Percentiles rank a stretch among this genome's conserved stretches.
Conservation (phyloP, 1,140 invertebrate genomes). For the Macrobrachium nipponense region DNA sequence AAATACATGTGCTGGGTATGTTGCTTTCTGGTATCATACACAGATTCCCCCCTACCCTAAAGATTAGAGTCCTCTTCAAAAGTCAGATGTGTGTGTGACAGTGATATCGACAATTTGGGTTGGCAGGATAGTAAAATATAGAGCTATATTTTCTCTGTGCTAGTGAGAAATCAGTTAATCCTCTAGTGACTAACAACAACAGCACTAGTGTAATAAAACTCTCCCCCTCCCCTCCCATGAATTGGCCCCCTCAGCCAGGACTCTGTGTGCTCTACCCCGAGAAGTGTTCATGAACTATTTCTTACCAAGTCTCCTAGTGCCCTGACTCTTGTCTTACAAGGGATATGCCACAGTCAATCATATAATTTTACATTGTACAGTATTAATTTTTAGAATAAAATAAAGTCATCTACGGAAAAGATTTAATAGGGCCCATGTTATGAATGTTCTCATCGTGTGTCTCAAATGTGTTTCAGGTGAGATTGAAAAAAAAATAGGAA, state of each 20-base stretch:
- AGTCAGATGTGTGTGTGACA: too few species aligned
- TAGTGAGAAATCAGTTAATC: constrained; percentile 31
- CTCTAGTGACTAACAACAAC: constrained; percentile 37
- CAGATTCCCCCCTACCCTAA: too few species aligned
- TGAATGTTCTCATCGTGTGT: constrained; percentile 56
- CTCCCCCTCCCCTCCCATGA: not conserved
- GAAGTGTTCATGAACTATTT: constrained; percentile 54
- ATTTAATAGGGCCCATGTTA: constrained; percentile 54
- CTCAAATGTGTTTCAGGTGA: constrained; percentile 55
- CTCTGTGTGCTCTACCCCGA: constrained; percentile 42
- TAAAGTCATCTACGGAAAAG: constrained; percentile 55
- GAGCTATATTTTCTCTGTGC: constrained; percentile 21
- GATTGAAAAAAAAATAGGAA: constrained; percentile 53
- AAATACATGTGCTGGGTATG: too few species aligned
- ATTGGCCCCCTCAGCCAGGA: constrained; percentile 34
- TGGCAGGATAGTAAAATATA: constrained; percentile 22
- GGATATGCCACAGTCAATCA: constrained; percentile 56
- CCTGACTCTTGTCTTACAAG: constrained; percentile 48
- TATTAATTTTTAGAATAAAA: constrained; percentile 50
- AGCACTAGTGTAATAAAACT: constrained; percentile 34
- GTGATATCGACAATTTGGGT: constrained; percentile 4
- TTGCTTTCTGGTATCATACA: too few species aligned
- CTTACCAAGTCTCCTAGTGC: constrained; percentile 54
- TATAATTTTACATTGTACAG: constrained; percentile 59
- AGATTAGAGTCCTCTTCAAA: too few species aligned